Evolutionary conservation across 1,140 invertebrate species (phyloP).

Genomic region (Camponotus pennsylvanicus): DNA sequence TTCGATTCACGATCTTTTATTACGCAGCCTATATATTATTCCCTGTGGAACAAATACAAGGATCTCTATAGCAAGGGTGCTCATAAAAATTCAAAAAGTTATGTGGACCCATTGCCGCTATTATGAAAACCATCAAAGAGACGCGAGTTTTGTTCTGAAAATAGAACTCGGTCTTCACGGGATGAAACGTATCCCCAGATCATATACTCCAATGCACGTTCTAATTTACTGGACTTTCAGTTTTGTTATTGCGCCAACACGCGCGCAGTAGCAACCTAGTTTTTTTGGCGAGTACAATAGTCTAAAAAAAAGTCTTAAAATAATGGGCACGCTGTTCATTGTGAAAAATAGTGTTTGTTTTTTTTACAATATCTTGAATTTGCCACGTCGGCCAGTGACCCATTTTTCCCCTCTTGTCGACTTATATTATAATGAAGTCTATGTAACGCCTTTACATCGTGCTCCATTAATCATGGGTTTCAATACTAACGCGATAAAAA

Average conservation of each 20-base stretch:
- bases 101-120: constrained; percentile 44
- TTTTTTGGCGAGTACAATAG: constrained; percentile 35
- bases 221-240: constrained; percentile 54
- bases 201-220: constrained; percentile 27
- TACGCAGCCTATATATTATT: constrained; percentile 4
- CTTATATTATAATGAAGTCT: constrained; percentile 55
- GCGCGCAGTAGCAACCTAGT: background rate
- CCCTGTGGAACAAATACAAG: constrained; percentile 28
- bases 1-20: constrained; percentile 39
- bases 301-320: constrained; percentile 48
- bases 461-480: constrained; percentile 57
- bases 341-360: constrained; percentile 41
- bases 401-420: constrained; percentile 40
- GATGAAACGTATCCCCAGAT: constrained; percentile 40
- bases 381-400: constrained; percentile 23
- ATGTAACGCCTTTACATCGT: constrained; percentile 41
- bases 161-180: constrained; percentile 9
- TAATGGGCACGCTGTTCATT: constrained; percentile 24
- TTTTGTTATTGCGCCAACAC: constrained; percentile 31
- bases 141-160: constrained; percentile 40
- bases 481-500: constrained; percentile 55
- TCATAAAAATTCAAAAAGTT: constrained; percentile 51
- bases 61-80: background rate
- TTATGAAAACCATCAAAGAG: constrained; percentile 46
- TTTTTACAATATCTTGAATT: constrained; percentile 51